phyloP scores from a whole-genome alignment of 2,888 invertebrate genomes.

The Cenopis cana region DNA sequence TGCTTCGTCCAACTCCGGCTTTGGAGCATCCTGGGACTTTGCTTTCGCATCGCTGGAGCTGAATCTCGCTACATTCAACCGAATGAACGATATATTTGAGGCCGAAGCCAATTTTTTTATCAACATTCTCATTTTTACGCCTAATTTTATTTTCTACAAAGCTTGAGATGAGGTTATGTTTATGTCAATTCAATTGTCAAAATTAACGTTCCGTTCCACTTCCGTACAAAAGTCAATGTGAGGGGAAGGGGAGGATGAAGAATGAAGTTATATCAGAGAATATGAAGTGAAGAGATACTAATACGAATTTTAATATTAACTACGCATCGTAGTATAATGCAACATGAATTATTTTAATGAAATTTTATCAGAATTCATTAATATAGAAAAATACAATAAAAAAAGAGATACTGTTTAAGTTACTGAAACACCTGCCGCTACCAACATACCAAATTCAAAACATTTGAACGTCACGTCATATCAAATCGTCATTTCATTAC shows the following conservation, averaged over 20 bases:
- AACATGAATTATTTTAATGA: too few relatives aligned
- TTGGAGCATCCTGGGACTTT: constrained; percentile 59
- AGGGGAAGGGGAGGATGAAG: too few relatives aligned
- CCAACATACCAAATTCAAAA: too few relatives aligned
- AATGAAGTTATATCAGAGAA: too few relatives aligned
- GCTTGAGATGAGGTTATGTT: not conserved
- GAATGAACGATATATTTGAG: constrained; percentile 54
- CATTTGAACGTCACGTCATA: too few relatives aligned
- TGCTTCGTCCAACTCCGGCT: constrained; percentile 57
- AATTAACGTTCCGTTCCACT: too few relatives aligned
- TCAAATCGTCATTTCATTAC: not conserved
- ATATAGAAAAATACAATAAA: not conserved
- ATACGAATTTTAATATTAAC: not conserved
- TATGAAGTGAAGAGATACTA: too few relatives aligned
- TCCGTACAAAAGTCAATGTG: too few relatives aligned
- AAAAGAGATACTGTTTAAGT: not conserved
- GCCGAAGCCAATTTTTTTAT: constrained; percentile 60
- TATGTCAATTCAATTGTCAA: constrained; percentile 5
- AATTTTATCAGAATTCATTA: too few relatives aligned
- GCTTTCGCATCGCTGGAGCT: constrained; percentile 63
- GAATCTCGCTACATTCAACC: constrained; percentile 56
- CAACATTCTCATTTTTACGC: constrained; percentile 71
- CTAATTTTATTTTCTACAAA: too few relatives aligned
- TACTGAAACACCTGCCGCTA: not conserved
- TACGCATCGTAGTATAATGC: too few relatives aligned